phyloP scores from a whole-genome alignment of 2,113 vertebrate species.

The Tragelaphus buxtoni region DNA sequence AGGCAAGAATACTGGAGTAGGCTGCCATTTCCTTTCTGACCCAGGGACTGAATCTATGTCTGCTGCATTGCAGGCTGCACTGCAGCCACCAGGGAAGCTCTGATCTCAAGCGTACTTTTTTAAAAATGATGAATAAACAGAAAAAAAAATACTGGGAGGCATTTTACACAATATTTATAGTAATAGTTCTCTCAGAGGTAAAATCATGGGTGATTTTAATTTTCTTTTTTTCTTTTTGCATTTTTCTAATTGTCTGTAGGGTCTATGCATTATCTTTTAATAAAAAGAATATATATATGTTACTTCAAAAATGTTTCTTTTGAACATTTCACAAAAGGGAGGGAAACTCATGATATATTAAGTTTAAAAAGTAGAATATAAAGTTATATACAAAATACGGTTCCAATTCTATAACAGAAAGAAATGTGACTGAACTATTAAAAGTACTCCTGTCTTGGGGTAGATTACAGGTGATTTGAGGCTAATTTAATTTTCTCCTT shows the following conservation, averaged over 20 bases:
- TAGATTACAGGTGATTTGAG: neutral
- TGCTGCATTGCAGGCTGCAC: neutral
- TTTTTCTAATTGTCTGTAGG: neutral
- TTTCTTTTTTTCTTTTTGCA: neutral
- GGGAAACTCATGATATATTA: neutral
- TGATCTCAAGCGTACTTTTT: neutral
- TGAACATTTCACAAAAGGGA: neutral
- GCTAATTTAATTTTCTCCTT: neutral
- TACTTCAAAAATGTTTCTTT: neutral
- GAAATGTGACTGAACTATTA: neutral
- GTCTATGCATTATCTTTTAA: neutral
- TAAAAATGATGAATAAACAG: neutral
- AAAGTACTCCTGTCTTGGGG: neutral
- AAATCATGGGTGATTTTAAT: neutral
- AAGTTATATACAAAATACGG: slow-evolving; percentile 1
- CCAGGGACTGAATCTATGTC: neutral
- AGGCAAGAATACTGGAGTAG: neutral
- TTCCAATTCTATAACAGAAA: neutral
- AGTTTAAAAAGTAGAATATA: slow-evolving; percentile 1
- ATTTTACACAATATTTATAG: neutral
- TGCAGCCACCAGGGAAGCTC: neutral
- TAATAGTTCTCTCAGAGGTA: neutral
- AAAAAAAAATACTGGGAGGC: neutral
- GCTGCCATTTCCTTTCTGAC: neutral
- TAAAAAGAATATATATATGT: neutral